Evolutionary conservation across 2,888 invertebrate genomes (phyloP), one percentile per base, ranked within the genome.

Genomic region (Lymantria dispar): DNA sequence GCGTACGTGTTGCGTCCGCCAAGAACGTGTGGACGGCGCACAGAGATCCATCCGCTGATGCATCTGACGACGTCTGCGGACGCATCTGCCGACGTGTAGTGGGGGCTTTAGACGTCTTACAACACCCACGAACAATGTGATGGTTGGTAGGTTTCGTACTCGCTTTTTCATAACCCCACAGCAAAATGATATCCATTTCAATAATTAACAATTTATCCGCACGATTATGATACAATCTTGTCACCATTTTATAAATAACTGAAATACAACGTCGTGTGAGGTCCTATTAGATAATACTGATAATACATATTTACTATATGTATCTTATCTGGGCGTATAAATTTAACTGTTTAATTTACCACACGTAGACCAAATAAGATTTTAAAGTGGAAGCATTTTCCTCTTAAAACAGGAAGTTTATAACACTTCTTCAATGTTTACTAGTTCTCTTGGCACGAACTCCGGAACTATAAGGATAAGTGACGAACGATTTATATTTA

Each of bases 401-500:
- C 61, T 69, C 66, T 61, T 43, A 76, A 70, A 58, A 64, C 79
- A 79, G 83, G 84, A 86, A 83, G 78, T 66, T 59, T 54, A 64
- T 64, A 68, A 63, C 70, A 67, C 71, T 68, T n/a, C 65, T 72
- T 59, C 55, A 56, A 70, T 84, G 80, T 86, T 86, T 85, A 83
- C 76, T 65, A 62, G 70, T 73, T 77, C 64, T 78, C 77, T 82
- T 82, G 80, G 81, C 86, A 81, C 74, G 66, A 57, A 62, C 72
- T 68, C 62, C 62, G 46, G 48, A 68, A 68, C 75, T 80, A 78
- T 84, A 81, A 78, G 77, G 75, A 78, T 76, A 70, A 74, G 72
- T 74, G 85, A 64, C 68, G 78, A 83, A 62, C 73, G 80, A 83
- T 86, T 86, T 83, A 85, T 75, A 71, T 76, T 74, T 68, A 68